A percentile compares a stretch with the other conserved stretches of the same genome.
Evolutionary conservation across 92 coral and sea anemone genomes (phyloP).

Genomic region (Umimayanthus chanpuru): DNA sequence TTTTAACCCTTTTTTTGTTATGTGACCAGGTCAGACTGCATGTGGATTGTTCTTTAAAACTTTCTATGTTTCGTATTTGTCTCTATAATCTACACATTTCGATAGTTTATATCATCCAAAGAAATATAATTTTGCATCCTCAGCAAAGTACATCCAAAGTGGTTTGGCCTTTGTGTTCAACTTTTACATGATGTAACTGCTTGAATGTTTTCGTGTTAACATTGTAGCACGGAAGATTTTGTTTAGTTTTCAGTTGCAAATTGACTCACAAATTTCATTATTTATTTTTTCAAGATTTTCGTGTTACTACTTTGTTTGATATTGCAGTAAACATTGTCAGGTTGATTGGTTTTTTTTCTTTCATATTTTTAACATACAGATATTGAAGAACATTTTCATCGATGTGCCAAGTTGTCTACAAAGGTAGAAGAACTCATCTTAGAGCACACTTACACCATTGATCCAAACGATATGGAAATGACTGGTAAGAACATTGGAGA

Average conservation of each 20-base stretch:
- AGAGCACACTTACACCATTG: conserved; percentile 18
- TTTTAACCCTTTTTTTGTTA: too few relatives aligned
- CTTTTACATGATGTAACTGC: too few relatives aligned
- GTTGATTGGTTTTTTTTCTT: not conserved
- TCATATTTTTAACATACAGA: not conserved
- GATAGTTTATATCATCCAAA: too few relatives aligned
- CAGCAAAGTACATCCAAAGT: too few relatives aligned
- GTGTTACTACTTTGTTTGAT: too few relatives aligned
- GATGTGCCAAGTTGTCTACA: conserved; percentile 25
- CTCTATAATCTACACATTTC: too few relatives aligned
- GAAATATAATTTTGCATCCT: too few relatives aligned
- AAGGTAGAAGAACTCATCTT: conserved; percentile 13
- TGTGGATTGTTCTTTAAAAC: too few relatives aligned
- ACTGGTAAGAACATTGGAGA: conserved; percentile 6
- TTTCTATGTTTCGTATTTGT: too few relatives aligned
- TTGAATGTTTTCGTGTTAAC: too few relatives aligned
- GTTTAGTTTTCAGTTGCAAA: not conserved
- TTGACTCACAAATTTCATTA: not conserved
- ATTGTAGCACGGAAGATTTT: not conserved
- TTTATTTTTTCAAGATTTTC: not conserved
- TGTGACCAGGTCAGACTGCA: too few relatives aligned
- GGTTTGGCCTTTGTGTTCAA: too few relatives aligned
- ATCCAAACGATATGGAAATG: conserved; percentile 36
- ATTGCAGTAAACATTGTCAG: not conserved
- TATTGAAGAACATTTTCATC: conserved; percentile 31